Conservation (phyloP, 2,888 invertebrate genomes). For the Branchinecta sandiegonensis region DNA sequence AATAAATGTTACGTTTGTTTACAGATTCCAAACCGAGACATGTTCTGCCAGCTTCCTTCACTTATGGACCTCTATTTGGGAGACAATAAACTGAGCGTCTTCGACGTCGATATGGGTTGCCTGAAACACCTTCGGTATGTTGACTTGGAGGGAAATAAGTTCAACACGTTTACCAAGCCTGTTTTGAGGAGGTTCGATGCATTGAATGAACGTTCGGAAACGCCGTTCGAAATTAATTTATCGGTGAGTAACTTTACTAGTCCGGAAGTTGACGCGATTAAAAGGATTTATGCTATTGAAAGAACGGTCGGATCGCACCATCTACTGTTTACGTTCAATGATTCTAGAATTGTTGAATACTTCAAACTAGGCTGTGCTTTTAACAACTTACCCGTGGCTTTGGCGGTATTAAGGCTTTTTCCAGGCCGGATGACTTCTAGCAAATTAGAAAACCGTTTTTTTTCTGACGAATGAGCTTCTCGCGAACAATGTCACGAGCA, state of each 20-base stretch:
- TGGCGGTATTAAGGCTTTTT: no score
- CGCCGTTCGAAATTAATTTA: slow-evolving; percentile 21
- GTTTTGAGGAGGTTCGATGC: slow-evolving; percentile 24
- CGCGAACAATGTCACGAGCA: no score
- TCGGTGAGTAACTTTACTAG: slow-evolving; percentile 16
- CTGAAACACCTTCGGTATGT: slow-evolving; percentile 48
- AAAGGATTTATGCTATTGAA: no score
- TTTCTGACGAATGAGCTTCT: no score
- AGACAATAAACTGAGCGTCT: slow-evolving; percentile 36
- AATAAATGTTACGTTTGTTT: slow-evolving; percentile 2
- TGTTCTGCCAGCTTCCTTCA: slow-evolving; percentile 53
- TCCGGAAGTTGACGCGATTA: no score
- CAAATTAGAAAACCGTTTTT: no score
- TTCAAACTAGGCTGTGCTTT: no score
- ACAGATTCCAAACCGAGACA: slow-evolving; percentile 39
- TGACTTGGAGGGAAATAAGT: slow-evolving; percentile 52
- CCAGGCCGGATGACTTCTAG: no score
- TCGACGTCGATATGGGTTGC: slow-evolving; percentile 52
- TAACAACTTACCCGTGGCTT: no score
- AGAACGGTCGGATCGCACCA: no score
- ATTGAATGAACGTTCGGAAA: slow-evolving; percentile 17
- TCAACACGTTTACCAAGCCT: slow-evolving; percentile 42
- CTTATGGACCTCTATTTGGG: slow-evolving; percentile 52
- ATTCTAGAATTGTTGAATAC: no score
- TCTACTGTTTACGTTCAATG: no score